These are phyloP conservation scores for Andrena minutula DNA, from an alignment of 2,888 invertebrate species.

Conservation along the genomic window DNA sequence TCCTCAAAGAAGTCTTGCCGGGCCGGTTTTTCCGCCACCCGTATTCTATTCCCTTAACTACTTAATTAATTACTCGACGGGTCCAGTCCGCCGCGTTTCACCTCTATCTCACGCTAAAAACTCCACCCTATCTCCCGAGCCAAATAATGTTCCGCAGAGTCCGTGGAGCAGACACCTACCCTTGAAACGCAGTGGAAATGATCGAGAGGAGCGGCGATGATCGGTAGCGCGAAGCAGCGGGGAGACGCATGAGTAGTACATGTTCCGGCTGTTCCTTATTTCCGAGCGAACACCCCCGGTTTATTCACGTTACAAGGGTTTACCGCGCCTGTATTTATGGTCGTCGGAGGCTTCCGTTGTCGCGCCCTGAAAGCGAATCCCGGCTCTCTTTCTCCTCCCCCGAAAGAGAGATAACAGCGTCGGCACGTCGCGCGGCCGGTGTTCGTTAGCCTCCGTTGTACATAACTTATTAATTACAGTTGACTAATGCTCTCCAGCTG, in stretches of 20 bases:
- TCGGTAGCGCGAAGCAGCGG: constrained; percentile 11
- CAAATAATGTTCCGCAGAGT: background rate
- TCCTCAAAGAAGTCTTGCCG: no score
- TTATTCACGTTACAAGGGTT: constrained; percentile 66
- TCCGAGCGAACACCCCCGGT: constrained; percentile 61
- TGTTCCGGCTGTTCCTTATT: constrained; percentile 59
- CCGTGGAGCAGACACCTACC: background rate
- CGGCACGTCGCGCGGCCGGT: constrained; percentile 53
- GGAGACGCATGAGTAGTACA: constrained; percentile 21
- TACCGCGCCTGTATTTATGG: constrained; percentile 67
- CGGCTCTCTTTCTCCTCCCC: constrained; percentile 50
- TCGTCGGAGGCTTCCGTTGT: constrained; percentile 65
- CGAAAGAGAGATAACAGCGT: constrained; percentile 46
- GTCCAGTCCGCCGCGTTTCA: no score
- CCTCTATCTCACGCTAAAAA: no score
- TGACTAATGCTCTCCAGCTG: constrained; percentile 84
- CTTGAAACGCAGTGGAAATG: constrained; percentile 4
- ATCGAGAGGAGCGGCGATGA: constrained; percentile 27
- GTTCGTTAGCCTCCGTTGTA: constrained; percentile 78
- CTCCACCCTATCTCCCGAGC: background rate
- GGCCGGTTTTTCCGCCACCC: no score
- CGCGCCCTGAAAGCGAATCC: constrained; percentile 56
- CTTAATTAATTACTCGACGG: no score
- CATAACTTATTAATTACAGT: constrained; percentile 84
- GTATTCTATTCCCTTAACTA: no score